Conservation (phyloP, 2,888 invertebrate species). For the Thereva nobilitata region DNA sequence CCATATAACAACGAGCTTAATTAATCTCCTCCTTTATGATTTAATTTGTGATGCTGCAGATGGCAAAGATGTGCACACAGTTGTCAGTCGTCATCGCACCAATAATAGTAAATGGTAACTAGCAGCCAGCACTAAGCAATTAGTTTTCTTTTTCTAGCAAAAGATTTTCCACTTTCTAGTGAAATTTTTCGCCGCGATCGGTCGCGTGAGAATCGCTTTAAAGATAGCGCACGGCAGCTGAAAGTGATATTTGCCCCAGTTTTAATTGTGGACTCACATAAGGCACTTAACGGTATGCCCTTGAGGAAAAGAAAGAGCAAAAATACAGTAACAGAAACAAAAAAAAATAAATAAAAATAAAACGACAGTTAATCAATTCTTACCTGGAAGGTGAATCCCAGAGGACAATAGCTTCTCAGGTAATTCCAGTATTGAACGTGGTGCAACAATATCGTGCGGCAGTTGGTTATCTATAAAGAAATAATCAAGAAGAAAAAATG, state of each 20-base stretch:
- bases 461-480: slow-evolving; percentile 48
- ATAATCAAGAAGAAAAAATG: slow-evolving; percentile 41
- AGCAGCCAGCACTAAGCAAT: slow-evolving; percentile 20
- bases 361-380: slow-evolving; percentile 45
- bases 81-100: slow-evolving; percentile 19
- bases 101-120: slow-evolving; percentile 15
- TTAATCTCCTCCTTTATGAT: slow-evolving; percentile 38
- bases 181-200: neutral
- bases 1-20: slow-evolving; percentile 8
- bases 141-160: slow-evolving; percentile 24
- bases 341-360: slow-evolving; percentile 4
- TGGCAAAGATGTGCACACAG: slow-evolving; percentile 14
- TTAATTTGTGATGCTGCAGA: slow-evolving; percentile 40
- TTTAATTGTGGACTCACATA: slow-evolving; percentile 2
- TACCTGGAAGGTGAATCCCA: slow-evolving; percentile 72
- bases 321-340: neutral
- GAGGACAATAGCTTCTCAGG: slow-evolving; percentile 69
- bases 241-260: slow-evolving; percentile 23
- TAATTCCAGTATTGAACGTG: slow-evolving; percentile 67
- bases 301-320: slow-evolving; percentile 1
- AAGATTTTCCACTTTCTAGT: slow-evolving; percentile 30
- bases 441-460: slow-evolving; percentile 59
- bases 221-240: neutral
- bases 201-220: slow-evolving; percentile 1
- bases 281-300: neutral